Conservation (phyloP, 2,888 invertebrate species). For the Magallana nippona region DNA sequence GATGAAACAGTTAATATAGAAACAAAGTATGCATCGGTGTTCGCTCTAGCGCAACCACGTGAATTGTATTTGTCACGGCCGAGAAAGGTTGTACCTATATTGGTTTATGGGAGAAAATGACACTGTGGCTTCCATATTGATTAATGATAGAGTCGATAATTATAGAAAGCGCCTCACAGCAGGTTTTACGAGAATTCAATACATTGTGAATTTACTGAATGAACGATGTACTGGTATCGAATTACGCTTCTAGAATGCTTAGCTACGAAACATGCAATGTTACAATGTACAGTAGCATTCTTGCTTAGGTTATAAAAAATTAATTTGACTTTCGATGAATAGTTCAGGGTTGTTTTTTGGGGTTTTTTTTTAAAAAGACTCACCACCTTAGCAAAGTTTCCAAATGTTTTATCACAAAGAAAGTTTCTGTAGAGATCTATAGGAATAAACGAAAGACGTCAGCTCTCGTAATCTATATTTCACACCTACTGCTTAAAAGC, state of each 20-base stretch:
- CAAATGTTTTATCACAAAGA: too few relatives aligned
- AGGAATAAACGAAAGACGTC: neutral
- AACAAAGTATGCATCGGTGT: neutral
- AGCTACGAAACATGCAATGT: too few relatives aligned
- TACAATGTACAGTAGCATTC: too few relatives aligned
- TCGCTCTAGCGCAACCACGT: neutral
- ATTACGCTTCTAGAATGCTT: too few relatives aligned
- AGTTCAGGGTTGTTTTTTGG: too few relatives aligned
- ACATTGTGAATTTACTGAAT: neutral
- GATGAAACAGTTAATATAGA: conserved; percentile 18
- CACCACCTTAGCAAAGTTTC: too few relatives aligned
- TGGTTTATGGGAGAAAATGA: conserved; percentile 21
- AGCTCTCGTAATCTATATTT: neutral
- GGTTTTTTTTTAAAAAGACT: too few relatives aligned
- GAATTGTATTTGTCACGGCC: conserved; percentile 4
- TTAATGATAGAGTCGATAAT: conserved; percentile 28
- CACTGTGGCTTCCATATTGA: conserved; percentile 17
- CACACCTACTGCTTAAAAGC: neutral
- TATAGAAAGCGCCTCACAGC: conserved; percentile 1
- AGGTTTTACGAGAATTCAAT: conserved; percentile 31
- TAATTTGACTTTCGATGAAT: too few relatives aligned
- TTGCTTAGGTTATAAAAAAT: too few relatives aligned
- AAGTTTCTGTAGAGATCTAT: too few relatives aligned
- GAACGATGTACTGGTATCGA: neutral
- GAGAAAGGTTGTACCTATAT: neutral